Percentiles rank a stretch among this genome's conserved stretches.
Conservation (phyloP, 2,113 vertebrate species). For the Neolamprologus sp. region DNA sequence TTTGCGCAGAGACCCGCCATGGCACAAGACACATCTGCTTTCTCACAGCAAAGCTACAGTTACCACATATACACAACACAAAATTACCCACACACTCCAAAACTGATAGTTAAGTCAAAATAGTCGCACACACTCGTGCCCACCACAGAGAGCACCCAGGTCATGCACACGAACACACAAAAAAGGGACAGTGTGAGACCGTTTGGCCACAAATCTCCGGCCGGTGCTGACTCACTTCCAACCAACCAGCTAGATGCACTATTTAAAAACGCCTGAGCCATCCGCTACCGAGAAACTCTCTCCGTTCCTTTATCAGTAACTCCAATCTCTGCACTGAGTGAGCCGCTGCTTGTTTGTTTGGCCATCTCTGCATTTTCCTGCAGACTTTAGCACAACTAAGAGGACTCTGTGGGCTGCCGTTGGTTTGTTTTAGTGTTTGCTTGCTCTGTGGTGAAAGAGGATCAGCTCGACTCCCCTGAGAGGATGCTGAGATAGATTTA, state of each 20-base stretch:
- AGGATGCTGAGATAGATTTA: not conserved
- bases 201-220: conserved; percentile 43
- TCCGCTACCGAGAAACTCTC: not conserved
- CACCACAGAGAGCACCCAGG: conserved; percentile 16
- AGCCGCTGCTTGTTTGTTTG: conserved; percentile 34
- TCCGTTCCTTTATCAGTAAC: conserved; percentile 9
- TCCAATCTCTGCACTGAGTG: not conserved
- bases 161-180: conserved; percentile 41
- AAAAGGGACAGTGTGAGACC: conserved; percentile 28
- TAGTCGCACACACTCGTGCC: conserved; percentile 21
- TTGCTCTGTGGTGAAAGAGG: conserved; percentile 32
- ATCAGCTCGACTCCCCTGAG: not conserved
- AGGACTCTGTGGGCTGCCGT: not conserved
- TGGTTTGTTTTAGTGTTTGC: conserved; percentile 41
- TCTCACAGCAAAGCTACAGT: conserved; percentile 14
- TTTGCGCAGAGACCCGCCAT: conserved; percentile 5
- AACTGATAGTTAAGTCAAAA: conserved; percentile 64
- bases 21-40: conserved; percentile 35
- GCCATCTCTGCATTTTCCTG: not conserved
- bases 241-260: not conserved
- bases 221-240: conserved; percentile 51
- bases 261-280: conserved; percentile 26
- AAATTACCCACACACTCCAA: conserved; percentile 21
- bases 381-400: conserved; percentile 4
- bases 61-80: conserved; percentile 17